Conservation (phyloP, 2,113 vertebrate species). For the Mesitornis unicolor region DNA sequence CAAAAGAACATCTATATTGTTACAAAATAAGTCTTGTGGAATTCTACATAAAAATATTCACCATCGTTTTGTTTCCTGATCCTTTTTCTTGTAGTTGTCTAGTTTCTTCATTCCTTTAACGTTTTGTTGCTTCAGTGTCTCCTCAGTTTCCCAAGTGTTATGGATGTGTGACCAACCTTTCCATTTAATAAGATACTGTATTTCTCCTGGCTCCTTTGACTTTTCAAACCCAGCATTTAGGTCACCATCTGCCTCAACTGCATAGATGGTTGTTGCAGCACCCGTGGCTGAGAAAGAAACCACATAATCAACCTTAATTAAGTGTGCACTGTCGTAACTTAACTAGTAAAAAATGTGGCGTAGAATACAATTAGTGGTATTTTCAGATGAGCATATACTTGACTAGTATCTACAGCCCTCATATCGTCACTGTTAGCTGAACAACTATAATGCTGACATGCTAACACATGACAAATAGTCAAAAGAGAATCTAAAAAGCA, state of each 20-base stretch:
- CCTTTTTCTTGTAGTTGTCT: conserved; percentile 98
- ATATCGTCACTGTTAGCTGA: not conserved
- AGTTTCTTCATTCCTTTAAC: conserved; percentile 99
- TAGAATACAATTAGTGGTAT: not conserved
- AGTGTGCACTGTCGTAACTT: not conserved
- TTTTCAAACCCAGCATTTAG: conserved; percentile 87
- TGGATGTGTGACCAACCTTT: conserved; percentile 99
- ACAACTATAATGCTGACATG: not conserved
- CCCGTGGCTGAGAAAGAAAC: conserved; percentile 82
- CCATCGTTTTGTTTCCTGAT: conserved; percentile 93
- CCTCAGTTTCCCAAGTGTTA: conserved; percentile 98
- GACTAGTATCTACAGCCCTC: not conserved
- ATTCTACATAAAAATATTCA: conserved; percentile 51
- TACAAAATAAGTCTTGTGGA: not conserved
- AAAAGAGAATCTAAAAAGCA: not conserved
- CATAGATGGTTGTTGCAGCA: conserved; percentile 93
- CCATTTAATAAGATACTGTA: conserved; percentile 98
- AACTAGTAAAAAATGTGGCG: not conserved
- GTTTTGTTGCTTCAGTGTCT: conserved; percentile 93
- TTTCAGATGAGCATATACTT: not conserved
- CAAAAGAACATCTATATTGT: not conserved
- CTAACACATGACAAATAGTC: not conserved
- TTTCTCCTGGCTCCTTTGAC: conserved; percentile 85
- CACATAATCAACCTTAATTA: not conserved
- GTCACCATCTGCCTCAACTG: conserved; percentile 95